Base-by-base conservation (phyloP, 2,888 invertebrate genomes). In the Spisula solida region DNA sequence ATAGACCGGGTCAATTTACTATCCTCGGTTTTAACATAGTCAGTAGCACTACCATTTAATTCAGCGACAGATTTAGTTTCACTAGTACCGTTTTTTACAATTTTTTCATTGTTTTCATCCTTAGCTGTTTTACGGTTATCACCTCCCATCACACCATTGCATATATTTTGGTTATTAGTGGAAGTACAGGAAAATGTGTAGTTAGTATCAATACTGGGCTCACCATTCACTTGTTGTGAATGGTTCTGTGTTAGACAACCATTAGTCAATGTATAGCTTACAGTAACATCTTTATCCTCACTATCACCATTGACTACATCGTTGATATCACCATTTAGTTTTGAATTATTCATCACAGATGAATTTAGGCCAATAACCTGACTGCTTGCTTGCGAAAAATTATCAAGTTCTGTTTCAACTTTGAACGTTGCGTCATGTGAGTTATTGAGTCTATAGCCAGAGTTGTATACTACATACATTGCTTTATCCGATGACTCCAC, bases 251-350 rank as follows among this genome's bases (percentile, higher is more conserved):
- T 82, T 14, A 90, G 79, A 81, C 81, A 83, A 70, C 90, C 90
- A 86, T 90, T 90, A 18, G 82, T 56, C 48, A 90, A 82, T 51
- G 90, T 88, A 82, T 86, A 88, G 25, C 66, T 85, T 6, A 90
- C 87, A 83, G 66, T 34, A n/a, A 87, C n/a, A 56, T 88, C 87
- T 31, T 82, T 85, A 51, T 78, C 60, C 29, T 81, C 85, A 25
- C 51, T 66, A 47, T 75, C 41, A 41, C 55, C 81, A 55, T 79
- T 41, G 60, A 66, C 66, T 47, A 29, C 70, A 18, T 47, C 82
- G 48, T 66, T 81, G 10, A 81, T 51, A 75, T 81, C 87, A 86
- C 86, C 88, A 86, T 88, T 88, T 29, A 79, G 10, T 56, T 79
- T 85, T 16, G 79, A 56, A 41, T 12, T 56, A 55, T 85, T 25